A percentile compares a stretch with the other conserved stretches of the same genome.
Evolutionary conservation across 2,113 vertebrate species (phyloP).

Genomic region (Melanerpes formicivorus): DNA sequence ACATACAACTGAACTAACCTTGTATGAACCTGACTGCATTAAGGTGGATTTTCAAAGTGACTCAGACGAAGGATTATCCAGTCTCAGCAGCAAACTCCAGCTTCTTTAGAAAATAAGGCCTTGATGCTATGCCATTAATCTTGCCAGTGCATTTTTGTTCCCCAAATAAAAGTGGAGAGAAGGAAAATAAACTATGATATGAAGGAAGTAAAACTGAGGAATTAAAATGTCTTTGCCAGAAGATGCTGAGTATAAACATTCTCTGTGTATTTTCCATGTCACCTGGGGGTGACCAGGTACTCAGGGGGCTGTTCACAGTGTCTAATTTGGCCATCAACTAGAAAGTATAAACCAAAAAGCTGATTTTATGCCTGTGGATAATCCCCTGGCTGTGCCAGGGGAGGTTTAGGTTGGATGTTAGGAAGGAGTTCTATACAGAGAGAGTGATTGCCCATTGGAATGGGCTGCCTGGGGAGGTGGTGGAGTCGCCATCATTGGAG

Average conservation of each 20-base stretch:
- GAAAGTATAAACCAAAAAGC: not conserved
- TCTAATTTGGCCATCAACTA: not conserved
- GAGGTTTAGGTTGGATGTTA: too few species aligned
- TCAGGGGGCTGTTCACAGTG: not conserved
- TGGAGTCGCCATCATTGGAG: too few species aligned
- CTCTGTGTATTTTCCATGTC: not conserved
- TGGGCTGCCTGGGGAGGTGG: too few species aligned
- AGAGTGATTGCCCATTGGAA: too few species aligned
- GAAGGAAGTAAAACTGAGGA: not conserved
- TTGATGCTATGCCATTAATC: not conserved
- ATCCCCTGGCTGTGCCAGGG: too few species aligned
- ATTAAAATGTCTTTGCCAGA: not conserved
- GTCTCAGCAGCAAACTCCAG: not conserved
- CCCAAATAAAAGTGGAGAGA: not conserved
- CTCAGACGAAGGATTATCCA: not conserved
- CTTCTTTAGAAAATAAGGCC: not conserved
- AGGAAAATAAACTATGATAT: not conserved
- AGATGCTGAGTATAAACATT: not conserved
- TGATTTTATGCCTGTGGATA: not conserved
- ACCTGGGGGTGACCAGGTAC: not conserved
- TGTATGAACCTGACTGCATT: not conserved
- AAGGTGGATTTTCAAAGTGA: not conserved
- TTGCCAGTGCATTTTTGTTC: not conserved
- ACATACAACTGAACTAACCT: not conserved
- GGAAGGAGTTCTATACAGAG: too few species aligned